Evolutionary conservation across 2,888 invertebrate genomes (phyloP), one percentile per base, ranked within the genome.

Genomic region (Zhuqinia jingwanae): DNA sequence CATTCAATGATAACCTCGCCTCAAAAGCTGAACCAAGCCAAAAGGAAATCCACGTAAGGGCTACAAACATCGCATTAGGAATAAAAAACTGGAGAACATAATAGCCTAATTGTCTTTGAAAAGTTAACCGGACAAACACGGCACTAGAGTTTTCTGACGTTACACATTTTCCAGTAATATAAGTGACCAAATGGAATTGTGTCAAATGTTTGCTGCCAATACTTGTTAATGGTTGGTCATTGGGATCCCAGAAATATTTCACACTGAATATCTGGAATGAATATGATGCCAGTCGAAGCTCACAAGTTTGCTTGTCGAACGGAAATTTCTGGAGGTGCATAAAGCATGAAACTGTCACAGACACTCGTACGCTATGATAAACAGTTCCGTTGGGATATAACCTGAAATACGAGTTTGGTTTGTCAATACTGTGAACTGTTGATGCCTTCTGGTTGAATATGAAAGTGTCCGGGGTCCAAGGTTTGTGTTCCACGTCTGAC

Each of bases 271-370:
- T 15, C 2, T 45, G n/a, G n/a, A 75, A 73, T 5, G 81, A 53
- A 68, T 85, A 88, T 1, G 81, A 81, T 25, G 84, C 22, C n/a
- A 88, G 36, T 10, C 58, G 58, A 17, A 88, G 56, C 2, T 58
- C 50, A 58, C 88, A 88, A 1, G 56, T 58, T 22, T 88, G 88
- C 20, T 50, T 47, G 42, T 88, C 88, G 30, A 88, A 87, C 0
- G 88, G 88, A 58, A 84, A 88, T 13, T 45, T 60, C 15, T 30
- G 17, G 2, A 88, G 47, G n/a, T 85, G 30, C 88, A 87, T 88
- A 1, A 65, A 70, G 53, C 88, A 88, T 2, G 88, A 76, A 5
- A 87, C 20, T 2, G 85, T 81, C 17, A 85, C 10, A 2, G 88
- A 81, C 0, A 88, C 13, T 1, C 87, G 22, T 1, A 58, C 58